These are phyloP conservation scores for Lota lota DNA, from an alignment of 2,113 vertebrate genomes.

Conservation along the genomic window DNA sequence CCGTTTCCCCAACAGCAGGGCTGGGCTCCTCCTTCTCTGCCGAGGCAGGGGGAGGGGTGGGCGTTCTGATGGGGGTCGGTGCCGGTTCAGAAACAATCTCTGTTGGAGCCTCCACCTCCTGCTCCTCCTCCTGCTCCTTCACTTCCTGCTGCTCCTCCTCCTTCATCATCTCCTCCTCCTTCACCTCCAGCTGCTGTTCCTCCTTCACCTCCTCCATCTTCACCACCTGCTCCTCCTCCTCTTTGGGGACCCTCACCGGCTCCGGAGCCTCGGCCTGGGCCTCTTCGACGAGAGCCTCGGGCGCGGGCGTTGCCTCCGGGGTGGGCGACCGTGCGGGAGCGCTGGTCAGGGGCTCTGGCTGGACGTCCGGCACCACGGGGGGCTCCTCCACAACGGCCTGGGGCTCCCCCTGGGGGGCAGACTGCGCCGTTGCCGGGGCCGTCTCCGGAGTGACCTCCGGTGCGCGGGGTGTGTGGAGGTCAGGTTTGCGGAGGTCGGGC, in stretches of 20 bases:
- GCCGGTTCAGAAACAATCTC: slow-evolving; percentile 13
- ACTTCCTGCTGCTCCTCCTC: not conserved
- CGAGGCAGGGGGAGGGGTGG: slow-evolving; percentile 32
- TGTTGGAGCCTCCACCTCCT: not conserved
- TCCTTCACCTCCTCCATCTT: no score
- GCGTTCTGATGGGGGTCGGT: slow-evolving; percentile 17
- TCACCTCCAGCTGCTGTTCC: no score
- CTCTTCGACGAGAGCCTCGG: slow-evolving; percentile 5
- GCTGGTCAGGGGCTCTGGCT: no score
- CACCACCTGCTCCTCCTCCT: slow-evolving; percentile 16
- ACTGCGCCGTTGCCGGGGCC: not conserved
- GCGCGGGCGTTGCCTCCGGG: not conserved
- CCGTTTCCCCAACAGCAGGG: slow-evolving; percentile 71
- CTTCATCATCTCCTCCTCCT: no score
- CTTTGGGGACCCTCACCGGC: slow-evolving; percentile 21
- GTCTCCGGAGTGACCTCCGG: not conserved
- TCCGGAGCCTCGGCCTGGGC: slow-evolving; percentile 26
- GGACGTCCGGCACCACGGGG: no score
- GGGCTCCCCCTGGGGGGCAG: not conserved
- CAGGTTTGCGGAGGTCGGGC: not conserved
- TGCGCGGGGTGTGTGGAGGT: not conserved
- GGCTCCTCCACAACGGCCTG: no score
- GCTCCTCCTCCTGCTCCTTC: no score
- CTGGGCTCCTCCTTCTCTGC: slow-evolving; percentile 46
- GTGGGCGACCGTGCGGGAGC: not conserved